Base-by-base conservation (phyloP, 2,113 vertebrate species). In the Delphinus delphis region DNA sequence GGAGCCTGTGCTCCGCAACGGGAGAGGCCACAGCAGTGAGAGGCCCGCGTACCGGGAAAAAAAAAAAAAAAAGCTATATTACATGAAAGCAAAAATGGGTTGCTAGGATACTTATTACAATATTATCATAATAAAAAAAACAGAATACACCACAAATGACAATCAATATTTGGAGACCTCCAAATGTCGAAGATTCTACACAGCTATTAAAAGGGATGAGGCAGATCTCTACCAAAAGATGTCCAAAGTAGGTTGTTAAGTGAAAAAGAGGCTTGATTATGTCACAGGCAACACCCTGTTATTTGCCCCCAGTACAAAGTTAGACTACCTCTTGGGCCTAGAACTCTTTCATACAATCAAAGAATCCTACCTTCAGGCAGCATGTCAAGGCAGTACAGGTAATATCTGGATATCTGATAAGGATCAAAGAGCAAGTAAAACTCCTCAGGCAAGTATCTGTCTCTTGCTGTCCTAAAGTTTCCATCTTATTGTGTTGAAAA, bases 371-470 rank as follows among this genome's bases (percentile, higher is more conserved):
- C 33, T 63, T 77, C 55, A 21, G 82, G 55, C 53, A 79, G 31
- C 63, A 36, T 31, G n/a, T 36, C 67, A 71, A 93, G 28, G 36
- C 41, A 92, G 53, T 60, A 15, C 3, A 84, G 83, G 12, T 44
- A 87, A 82, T 67, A 97, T 53, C 36, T 76, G 77, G 31, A 31
- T n/a, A 88, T 91, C 3, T 86, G 62, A 67, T 92, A 95, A 68
- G 70, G 76, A 89, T 92, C 31, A 97, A 90, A 90, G 38, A 7
- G 20, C 93, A 28, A 82, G 18, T 9, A 73, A 95, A 84, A 60
- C 3, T 92, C 70, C 63, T 63, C 47, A 2, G 26, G 58, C 79
- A 73, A 95, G 9, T 68, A 41, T 80, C 65, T n/a, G 15, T 84
- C 80, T 62, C 36, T 71, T 36, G 8, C 41, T 88, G 23, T 77